phyloP scores from a whole-genome alignment of 2,888 invertebrate species.

The Erpobdella octoculata region DNA sequence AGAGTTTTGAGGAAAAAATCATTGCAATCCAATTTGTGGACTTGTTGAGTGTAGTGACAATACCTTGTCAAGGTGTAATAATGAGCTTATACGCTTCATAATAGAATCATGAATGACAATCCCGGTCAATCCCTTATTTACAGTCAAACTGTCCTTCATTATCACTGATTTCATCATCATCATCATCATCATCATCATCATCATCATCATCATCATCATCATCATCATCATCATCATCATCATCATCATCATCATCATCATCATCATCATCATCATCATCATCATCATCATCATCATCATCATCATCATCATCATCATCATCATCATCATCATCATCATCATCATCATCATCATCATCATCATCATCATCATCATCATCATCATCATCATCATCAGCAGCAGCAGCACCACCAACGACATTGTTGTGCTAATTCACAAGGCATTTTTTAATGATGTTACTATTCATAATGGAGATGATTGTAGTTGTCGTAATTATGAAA shows the following conservation, averaged over 20 bases:
- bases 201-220: slow-evolving; percentile 11
- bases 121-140: too few relatives aligned
- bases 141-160: too few relatives aligned
- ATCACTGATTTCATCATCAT: too few relatives aligned
- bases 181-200: slow-evolving; percentile 7
- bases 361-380: slow-evolving; percentile 11
- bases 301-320: slow-evolving; percentile 23
- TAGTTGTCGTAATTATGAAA: slow-evolving; percentile 22
- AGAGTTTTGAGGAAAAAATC: too few relatives aligned
- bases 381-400: slow-evolving; percentile 25
- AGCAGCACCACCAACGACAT: too few relatives aligned
- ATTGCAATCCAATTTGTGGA: too few relatives aligned
- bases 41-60: too few relatives aligned
- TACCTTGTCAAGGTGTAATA: too few relatives aligned
- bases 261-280: slow-evolving; percentile 14
- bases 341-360: slow-evolving; percentile 4
- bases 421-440: too few relatives aligned
- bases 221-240: slow-evolving; percentile 17
- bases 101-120: too few relatives aligned
- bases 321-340: slow-evolving; percentile 10
- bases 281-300: slow-evolving; percentile 13
- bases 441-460: neutral
- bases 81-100: too few relatives aligned
- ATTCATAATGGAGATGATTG: slow-evolving; percentile 17
- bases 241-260: slow-evolving; percentile 14